A percentile compares a stretch with the other conserved stretches of the same genome.
Conservation (phyloP, 1,140 invertebrate species). For the Apis cerana region DNA sequence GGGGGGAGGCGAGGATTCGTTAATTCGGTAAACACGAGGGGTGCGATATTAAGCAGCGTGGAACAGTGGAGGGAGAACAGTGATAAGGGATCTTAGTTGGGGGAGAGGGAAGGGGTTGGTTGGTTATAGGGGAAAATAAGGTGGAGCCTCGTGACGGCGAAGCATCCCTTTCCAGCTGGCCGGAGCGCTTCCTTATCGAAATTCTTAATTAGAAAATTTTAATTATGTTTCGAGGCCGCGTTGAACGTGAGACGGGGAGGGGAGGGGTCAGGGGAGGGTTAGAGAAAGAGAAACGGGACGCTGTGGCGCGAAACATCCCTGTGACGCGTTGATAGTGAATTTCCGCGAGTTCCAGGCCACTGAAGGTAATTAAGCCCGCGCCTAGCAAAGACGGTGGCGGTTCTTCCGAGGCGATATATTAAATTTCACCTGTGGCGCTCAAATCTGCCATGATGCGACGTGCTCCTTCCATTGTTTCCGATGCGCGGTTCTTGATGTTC, state of each 20-base stretch:
- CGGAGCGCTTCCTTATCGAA: conserved; percentile 75
- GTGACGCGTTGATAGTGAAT: conserved; percentile 64
- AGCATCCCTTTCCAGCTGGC: conserved; percentile 13
- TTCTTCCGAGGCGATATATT: conserved; percentile 66
- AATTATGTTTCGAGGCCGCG: conserved; percentile 79
- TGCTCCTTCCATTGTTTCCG: no score
- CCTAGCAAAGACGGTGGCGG: conserved; percentile 67
- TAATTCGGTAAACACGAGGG: conserved; percentile 15
- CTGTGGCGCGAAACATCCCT: conserved; percentile 29
- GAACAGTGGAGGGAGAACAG: neutral
- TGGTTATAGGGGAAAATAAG: conserved; percentile 7
- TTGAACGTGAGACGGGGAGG: conserved; percentile 7
- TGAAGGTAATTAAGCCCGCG: conserved; percentile 75
- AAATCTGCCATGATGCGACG: neutral
- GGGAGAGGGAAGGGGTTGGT: neutral
- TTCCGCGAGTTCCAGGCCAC: conserved; percentile 50
- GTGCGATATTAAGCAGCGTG: conserved; percentile 2
- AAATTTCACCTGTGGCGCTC: conserved; percentile 63
- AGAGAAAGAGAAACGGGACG: conserved; percentile 26
- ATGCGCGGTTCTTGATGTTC: no score
- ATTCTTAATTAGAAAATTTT: conserved; percentile 82
- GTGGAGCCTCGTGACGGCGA: conserved; percentile 45
- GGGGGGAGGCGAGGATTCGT: neutral
- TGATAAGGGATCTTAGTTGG: neutral
- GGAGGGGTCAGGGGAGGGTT: neutral